Percentiles rank a stretch among this genome's conserved stretches.
Conservation (phyloP, 2,113 vertebrate genomes). For the Pachypanchax playfairii region DNA sequence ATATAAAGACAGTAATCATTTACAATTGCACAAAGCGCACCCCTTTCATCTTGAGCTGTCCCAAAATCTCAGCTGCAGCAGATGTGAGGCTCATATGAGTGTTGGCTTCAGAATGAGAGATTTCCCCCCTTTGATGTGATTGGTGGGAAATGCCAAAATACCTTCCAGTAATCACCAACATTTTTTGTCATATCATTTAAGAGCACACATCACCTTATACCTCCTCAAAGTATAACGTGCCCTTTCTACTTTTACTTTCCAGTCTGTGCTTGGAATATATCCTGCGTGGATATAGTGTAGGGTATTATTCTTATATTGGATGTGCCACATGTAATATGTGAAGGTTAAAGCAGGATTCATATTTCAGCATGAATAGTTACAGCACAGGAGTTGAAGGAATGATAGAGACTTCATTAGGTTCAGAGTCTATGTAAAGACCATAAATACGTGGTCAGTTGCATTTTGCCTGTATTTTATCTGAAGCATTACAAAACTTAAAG, state of each 20-base stretch:
- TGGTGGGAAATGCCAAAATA: slow-evolving; percentile 33
- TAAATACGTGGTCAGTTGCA: slow-evolving; percentile 49
- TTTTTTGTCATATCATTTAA: slow-evolving; percentile 42
- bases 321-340: slow-evolving; percentile 30
- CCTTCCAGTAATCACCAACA: slow-evolving; percentile 29
- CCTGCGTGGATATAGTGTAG: slow-evolving; percentile 30
- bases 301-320: slow-evolving; percentile 42
- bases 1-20: slow-evolving; percentile 78
- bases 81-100: slow-evolving; percentile 67
- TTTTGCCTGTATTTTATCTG: slow-evolving; percentile 38
- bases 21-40: slow-evolving; percentile 78
- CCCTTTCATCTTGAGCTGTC: slow-evolving; percentile 56
- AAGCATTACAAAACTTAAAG: slow-evolving; percentile 37
- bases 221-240: slow-evolving; percentile 44
- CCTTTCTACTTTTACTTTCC: slow-evolving; percentile 23
- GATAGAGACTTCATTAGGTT: slow-evolving; percentile 43
- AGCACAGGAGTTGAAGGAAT: slow-evolving; percentile 22
- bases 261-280: slow-evolving; percentile 19
- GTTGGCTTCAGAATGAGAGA: slow-evolving; percentile 46
- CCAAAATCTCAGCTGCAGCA: slow-evolving; percentile 64
- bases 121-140: slow-evolving; percentile 38
- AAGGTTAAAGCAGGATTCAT: slow-evolving; percentile 36
- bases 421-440: slow-evolving; percentile 46
- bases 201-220: slow-evolving; percentile 35
- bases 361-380: slow-evolving; percentile 41